Conservation (phyloP, 1,140 invertebrate species). For the Calephelis virginiensis region DNA sequence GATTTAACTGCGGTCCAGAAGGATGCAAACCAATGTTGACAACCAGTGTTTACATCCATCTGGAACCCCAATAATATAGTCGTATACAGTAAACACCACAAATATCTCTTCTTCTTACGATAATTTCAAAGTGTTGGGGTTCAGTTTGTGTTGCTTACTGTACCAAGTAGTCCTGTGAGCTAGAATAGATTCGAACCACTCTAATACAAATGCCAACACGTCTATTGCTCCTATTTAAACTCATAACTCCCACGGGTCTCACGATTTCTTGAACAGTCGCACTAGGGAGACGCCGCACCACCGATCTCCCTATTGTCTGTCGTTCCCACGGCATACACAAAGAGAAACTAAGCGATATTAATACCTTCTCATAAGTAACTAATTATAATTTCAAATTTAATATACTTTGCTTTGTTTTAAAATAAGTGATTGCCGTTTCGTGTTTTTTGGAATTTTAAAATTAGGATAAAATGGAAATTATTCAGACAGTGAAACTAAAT, state of each 20-base stretch:
- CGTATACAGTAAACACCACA: no score
- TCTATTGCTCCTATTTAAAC: slow-evolving; percentile 48
- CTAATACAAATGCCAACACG: slow-evolving; percentile 36
- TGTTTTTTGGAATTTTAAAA: background rate
- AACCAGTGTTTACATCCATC: no score
- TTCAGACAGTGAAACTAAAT: no score
- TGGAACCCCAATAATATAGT: no score
- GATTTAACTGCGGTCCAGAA: no score
- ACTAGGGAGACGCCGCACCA: slow-evolving; percentile 42
- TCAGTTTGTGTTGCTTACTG: no score
- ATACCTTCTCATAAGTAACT: slow-evolving; percentile 41
- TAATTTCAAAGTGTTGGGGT: no score
- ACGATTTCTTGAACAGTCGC: slow-evolving; percentile 51
- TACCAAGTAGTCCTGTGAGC: no score
- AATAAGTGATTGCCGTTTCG: background rate
- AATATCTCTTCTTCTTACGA: no score
- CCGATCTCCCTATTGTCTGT: slow-evolving; percentile 60
- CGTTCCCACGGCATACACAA: slow-evolving; percentile 52
- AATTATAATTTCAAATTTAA: slow-evolving; percentile 23
- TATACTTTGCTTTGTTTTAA: slow-evolving; percentile 8
- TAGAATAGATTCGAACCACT: slow-evolving; percentile 16
- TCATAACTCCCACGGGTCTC: slow-evolving; percentile 52
- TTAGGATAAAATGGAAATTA: no score
- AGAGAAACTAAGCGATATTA: slow-evolving; percentile 56
- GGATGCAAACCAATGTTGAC: no score